Evolutionary conservation across 2,888 invertebrate species (phyloP).

Genomic region (Drosophila percnosoma): DNA sequence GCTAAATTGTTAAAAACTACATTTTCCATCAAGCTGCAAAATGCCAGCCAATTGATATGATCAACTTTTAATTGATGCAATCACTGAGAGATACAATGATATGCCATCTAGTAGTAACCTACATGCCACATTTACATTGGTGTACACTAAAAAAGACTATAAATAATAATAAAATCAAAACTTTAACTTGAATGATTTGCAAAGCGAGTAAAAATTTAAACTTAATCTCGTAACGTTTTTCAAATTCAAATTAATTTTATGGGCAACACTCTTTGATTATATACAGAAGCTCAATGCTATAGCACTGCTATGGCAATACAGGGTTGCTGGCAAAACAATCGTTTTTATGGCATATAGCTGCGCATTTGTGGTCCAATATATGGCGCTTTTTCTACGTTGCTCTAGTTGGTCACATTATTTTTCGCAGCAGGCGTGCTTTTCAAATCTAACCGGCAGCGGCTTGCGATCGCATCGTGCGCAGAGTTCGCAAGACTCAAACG

Average conservation of each 20-base stretch:
- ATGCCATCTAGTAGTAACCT: conserved; percentile 16
- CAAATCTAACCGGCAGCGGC: conserved; percentile 79
- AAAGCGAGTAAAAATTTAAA: conserved; percentile 2
- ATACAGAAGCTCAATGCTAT: conserved; percentile 32
- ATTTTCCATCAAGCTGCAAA: conserved; percentile 38
- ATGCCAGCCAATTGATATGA: conserved; percentile 63
- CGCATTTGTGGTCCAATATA: conserved; percentile 8
- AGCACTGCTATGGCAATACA: neutral
- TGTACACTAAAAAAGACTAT: neutral
- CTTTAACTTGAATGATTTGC: neutral
- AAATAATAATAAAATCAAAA: neutral
- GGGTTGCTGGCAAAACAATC: neutral
- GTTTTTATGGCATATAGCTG: neutral
- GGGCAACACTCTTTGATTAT: conserved; percentile 20
- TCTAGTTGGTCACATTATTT: conserved; percentile 42
- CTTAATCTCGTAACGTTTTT: neutral
- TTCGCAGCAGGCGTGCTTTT: conserved; percentile 69
- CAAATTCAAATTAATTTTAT: conserved; percentile 4
- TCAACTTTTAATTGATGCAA: conserved; percentile 76
- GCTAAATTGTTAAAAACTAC: conserved; percentile 40
- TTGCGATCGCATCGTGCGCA: conserved; percentile 66
- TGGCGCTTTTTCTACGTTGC: neutral
- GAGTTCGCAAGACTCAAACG: conserved; percentile 40
- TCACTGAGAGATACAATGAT: conserved; percentile 48
- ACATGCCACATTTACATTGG: neutral